A percentile compares a stretch with the other conserved stretches of the same genome.
These are phyloP conservation scores for Cantharis nigra DNA, from an alignment of 2,888 invertebrate genomes.

Conservation along the genomic window DNA sequence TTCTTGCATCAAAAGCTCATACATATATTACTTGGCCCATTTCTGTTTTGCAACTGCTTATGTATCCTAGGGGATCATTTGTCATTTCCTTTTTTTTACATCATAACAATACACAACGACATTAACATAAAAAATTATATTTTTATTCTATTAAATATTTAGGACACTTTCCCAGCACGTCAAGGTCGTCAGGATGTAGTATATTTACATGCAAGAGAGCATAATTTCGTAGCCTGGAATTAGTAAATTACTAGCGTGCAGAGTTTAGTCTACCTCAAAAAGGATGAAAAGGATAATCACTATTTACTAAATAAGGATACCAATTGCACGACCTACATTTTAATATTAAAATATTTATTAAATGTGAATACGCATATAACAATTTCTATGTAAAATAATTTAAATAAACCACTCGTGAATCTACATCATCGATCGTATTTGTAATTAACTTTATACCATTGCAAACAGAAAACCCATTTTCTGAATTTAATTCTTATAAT, in stretches of 20 bases:
- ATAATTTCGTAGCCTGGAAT: background rate
- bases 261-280: background rate
- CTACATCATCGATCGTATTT: background rate
- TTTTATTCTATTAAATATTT: background rate
- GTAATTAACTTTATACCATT: background rate
- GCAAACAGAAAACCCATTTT: background rate
- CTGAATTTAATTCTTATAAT: background rate
- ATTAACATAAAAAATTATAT: background rate
- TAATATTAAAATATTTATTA: background rate
- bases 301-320: background rate
- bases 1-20: constrained; percentile 35
- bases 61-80: constrained; percentile 16
- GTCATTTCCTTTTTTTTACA: constrained; percentile 10
- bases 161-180: background rate
- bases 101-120: background rate
- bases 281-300: background rate
- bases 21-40: constrained; percentile 34
- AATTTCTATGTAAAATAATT: background rate
- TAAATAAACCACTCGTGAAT: background rate
- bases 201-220: background rate
- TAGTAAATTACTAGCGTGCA: background rate
- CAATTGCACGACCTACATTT: background rate
- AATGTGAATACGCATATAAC: background rate
- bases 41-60: constrained; percentile 19
- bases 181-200: background rate